Evolutionary conservation across 1,140 invertebrate genomes (phyloP).

Genomic region (Drosophila persimilis): DNA sequence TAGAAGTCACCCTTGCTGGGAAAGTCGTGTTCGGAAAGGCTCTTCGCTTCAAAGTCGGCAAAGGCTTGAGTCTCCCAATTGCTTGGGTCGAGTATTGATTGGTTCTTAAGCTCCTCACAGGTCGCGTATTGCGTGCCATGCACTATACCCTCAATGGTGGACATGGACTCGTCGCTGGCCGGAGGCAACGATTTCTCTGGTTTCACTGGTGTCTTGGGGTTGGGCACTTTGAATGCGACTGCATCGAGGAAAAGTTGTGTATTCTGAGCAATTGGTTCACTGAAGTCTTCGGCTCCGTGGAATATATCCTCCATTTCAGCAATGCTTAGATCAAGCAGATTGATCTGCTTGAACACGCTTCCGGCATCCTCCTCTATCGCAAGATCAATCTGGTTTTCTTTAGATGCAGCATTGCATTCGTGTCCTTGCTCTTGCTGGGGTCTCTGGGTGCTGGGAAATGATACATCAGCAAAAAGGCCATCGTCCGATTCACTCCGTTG

Average conservation of each 20-base stretch:
- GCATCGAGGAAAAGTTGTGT: conserved; percentile 69
- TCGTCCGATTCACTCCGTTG: conserved; percentile 46
- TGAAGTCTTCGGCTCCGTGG: conserved; percentile 40
- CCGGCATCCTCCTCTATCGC: conserved; percentile 18
- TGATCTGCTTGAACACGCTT: conserved; percentile 58
- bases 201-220: conserved; percentile 49
- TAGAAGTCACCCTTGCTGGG: conserved; percentile 86
- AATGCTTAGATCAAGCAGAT: conserved; percentile 51
- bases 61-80: conserved; percentile 74
- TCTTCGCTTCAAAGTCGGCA: conserved; percentile 42
- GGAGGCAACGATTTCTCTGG: neutral
- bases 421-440: neutral
- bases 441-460: conserved; percentile 14
- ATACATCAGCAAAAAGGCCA: conserved; percentile 64
- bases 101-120: conserved; percentile 40
- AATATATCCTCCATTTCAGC: conserved; percentile 59
- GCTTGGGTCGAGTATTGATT: conserved; percentile 45
- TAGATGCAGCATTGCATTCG: neutral
- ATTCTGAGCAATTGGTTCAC: conserved; percentile 52
- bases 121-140: conserved; percentile 72
- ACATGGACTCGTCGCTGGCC: conserved; percentile 39
- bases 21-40: conserved; percentile 43
- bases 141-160: conserved; percentile 55
- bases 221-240: conserved; percentile 62
- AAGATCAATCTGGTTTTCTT: conserved; percentile 19